Evolutionary conservation across 2,888 invertebrate genomes (phyloP).

Genomic region (Pristionchus japonicus): DNA sequence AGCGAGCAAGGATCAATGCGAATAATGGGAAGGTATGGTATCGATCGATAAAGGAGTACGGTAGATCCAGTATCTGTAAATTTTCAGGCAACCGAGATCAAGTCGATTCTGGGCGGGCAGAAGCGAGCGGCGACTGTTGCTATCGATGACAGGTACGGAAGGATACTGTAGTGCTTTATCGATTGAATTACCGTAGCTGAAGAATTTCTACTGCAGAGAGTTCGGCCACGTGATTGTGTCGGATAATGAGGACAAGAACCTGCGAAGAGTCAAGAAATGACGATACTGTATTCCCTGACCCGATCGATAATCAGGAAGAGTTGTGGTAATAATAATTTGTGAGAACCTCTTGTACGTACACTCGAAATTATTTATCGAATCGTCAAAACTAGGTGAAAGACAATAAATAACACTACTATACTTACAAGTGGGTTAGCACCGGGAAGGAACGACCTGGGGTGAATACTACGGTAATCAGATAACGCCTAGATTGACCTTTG

Average conservation of each 20-base stretch:
- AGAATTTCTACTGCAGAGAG: background rate
- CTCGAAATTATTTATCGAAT: background rate
- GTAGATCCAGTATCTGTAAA: background rate
- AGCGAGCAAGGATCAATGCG: background rate
- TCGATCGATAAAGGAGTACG: background rate
- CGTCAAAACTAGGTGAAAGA: background rate
- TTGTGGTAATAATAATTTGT: too few species aligned
- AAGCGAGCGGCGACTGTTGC: background rate
- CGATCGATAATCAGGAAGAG: background rate
- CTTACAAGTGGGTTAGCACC: background rate
- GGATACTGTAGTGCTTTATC: background rate
- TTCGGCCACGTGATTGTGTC: background rate
- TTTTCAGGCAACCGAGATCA: background rate
- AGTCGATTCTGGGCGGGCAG: background rate
- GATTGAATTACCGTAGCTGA: background rate
- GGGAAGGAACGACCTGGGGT: too few species aligned
- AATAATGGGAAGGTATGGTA: background rate
- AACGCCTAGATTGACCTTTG: background rate
- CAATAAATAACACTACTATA: background rate
- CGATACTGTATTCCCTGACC: background rate
- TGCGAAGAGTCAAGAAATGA: conserved; percentile 2
- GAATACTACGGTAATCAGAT: too few species aligned
- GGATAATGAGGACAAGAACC: conserved; percentile 24
- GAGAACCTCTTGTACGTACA: too few species aligned
- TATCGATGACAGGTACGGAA: background rate